A percentile compares a stretch with the other conserved stretches of the same genome.
These are phyloP conservation scores for Acholoe squamosa DNA, from an alignment of 2,888 invertebrate species.

Conservation along the genomic window DNA sequence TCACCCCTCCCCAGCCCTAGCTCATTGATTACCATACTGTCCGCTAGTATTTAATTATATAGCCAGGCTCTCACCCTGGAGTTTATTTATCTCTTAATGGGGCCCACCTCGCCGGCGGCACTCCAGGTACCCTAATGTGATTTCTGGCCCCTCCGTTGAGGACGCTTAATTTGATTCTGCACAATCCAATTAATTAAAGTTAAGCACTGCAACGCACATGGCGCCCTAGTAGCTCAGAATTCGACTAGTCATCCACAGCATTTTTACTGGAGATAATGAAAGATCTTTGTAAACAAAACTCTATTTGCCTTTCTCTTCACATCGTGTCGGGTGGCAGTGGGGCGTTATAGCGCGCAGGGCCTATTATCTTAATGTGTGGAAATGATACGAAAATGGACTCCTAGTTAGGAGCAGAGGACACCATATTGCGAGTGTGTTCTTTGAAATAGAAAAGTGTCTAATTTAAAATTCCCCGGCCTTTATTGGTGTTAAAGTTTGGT, in stretches of 20 bases:
- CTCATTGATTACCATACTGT: not conserved
- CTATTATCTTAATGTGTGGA: constrained; percentile 53
- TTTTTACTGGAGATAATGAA: constrained; percentile 54
- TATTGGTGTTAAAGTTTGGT: not conserved
- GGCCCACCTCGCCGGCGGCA: not conserved
- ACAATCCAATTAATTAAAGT: constrained; percentile 62
- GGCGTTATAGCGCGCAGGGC: not conserved
- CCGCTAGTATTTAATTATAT: too few relatives aligned
- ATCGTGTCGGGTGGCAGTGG: not conserved
- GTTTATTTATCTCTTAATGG: constrained; percentile 6
- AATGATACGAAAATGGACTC: constrained; percentile 46
- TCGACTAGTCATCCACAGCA: constrained; percentile 5
- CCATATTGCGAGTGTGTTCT: constrained; percentile 15
- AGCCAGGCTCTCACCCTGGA: not conserved
- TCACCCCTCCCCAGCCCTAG: not conserved
- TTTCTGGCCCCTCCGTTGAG: constrained; percentile 9
- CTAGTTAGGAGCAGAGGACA: not conserved
- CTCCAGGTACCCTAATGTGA: constrained; percentile 48
- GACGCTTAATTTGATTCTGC: constrained; percentile 54
- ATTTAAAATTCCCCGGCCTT: not conserved
- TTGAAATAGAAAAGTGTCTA: constrained; percentile 50
- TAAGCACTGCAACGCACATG: constrained; percentile 58
- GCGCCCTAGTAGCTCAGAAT: constrained; percentile 31
- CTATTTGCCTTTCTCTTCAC: constrained; percentile 23
- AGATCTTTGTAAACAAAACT: constrained; percentile 8